Percentiles rank a stretch among this genome's conserved stretches.
Conservation (phyloP, 2,797 vertebrate genomes). For the Decapterus maruadsi region DNA sequence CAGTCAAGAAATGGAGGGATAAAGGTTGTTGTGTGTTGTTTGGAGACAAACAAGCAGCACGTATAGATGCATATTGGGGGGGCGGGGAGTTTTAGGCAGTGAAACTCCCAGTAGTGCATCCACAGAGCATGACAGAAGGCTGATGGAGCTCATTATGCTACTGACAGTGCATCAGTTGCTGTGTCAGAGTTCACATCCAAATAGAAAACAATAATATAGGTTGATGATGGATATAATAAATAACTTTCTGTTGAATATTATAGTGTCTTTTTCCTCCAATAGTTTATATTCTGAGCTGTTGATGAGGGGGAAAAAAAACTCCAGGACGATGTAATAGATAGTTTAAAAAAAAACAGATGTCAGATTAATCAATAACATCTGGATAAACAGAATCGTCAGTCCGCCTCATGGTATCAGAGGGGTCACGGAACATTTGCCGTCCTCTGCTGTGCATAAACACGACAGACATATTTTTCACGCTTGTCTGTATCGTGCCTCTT, state of each 20-base stretch:
- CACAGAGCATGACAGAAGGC: conserved; percentile 12
- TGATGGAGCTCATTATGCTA: conserved; percentile 42
- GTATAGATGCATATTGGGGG: background rate
- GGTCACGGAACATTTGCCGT: conserved; percentile 37
- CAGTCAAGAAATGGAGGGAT: background rate
- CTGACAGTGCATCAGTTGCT: conserved; percentile 18
- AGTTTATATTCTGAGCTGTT: background rate
- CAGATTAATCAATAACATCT: background rate
- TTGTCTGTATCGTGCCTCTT: conserved; percentile 23
- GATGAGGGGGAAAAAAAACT: background rate
- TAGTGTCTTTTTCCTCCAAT: background rate
- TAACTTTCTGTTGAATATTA: no score
- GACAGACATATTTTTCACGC: conserved; percentile 29
- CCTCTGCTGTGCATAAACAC: conserved; percentile 24
- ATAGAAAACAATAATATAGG: background rate
- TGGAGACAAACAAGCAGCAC: background rate
- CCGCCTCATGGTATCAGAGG: conserved; percentile 34
- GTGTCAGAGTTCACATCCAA: background rate
- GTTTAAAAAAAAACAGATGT: no score
- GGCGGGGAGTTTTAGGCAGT: background rate
- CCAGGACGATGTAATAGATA: no score
- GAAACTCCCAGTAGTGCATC: background rate
- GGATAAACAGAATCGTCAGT: conserved; percentile 24
- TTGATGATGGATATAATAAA: background rate
- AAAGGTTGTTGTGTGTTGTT: background rate